Evolutionary conservation across 2,888 invertebrate genomes (phyloP).

Genomic region (Drosophila cracens): DNA sequence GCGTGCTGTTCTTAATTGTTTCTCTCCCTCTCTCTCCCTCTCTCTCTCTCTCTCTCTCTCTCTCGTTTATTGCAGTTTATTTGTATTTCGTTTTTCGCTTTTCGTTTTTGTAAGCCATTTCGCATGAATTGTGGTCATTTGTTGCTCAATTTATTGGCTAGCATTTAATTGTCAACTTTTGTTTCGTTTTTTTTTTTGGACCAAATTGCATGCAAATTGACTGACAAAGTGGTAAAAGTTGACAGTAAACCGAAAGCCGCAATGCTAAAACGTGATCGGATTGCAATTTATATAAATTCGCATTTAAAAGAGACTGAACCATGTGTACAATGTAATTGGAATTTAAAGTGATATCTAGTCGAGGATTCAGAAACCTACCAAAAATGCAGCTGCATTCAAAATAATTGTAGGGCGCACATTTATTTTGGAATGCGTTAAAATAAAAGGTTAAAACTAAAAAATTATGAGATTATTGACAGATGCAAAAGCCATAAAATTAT

Average conservation of each 20-base stretch:
- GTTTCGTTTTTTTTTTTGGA: background rate
- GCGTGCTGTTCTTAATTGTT: constrained; percentile 33
- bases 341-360: background rate
- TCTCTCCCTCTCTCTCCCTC: background rate
- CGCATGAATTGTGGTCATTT: constrained; percentile 32
- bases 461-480: background rate
- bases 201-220: constrained; percentile 35
- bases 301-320: background rate
- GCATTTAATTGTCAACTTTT: constrained; percentile 39
- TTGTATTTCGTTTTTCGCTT: background rate
- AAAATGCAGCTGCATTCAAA: no score
- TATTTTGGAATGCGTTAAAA: background rate
- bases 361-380: background rate
- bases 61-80: constrained; percentile 1
- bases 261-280: constrained; percentile 67
- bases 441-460: background rate
- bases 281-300: constrained; percentile 25
- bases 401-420: no score
- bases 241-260: constrained; percentile 51
- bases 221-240: constrained; percentile 30
- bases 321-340: background rate
- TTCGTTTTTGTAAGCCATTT: constrained; percentile 15
- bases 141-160: constrained; percentile 37
- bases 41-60: background rate
- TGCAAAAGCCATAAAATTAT: background rate